Evolutionary conservation across 2,113 vertebrate species (phyloP).

Genomic region (Peucedramus taeniatus): DNA sequence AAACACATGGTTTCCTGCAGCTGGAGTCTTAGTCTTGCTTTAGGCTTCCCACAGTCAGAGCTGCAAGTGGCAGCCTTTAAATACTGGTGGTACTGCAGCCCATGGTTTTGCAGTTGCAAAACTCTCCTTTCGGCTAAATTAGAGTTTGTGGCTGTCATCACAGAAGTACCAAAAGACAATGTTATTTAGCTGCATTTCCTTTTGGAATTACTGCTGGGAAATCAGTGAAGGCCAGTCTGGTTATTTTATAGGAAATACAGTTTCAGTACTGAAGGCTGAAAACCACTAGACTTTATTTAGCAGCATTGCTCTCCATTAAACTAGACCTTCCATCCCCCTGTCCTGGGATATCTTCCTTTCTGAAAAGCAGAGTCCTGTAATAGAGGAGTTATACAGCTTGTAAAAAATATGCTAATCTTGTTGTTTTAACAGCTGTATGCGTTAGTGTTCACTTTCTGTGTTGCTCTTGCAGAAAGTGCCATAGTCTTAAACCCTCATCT

Average conservation of each 20-base stretch:
- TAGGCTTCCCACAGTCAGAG: background rate
- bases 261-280: background rate
- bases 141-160: background rate
- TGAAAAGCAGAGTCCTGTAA: background rate
- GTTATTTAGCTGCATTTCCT: background rate
- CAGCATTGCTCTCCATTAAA: background rate
- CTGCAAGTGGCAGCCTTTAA: background rate
- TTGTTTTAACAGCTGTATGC: background rate
- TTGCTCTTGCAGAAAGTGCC: background rate
- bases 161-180: background rate
- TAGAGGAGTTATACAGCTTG: background rate
- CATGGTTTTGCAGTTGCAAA: background rate
- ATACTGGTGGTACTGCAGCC: background rate
- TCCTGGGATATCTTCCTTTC: background rate
- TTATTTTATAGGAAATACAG: background rate
- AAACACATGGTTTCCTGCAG: background rate
- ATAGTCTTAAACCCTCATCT: conserved; percentile 32
- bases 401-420: background rate
- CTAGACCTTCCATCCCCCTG: background rate
- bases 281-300: background rate
- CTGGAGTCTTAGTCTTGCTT: background rate
- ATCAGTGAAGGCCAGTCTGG: background rate
- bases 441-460: conserved; percentile 3
- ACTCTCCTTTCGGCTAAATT: background rate
- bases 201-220: background rate